phyloP scores from a whole-genome alignment of 1,140 invertebrate species.

The Drosophila mauritiana region DNA sequence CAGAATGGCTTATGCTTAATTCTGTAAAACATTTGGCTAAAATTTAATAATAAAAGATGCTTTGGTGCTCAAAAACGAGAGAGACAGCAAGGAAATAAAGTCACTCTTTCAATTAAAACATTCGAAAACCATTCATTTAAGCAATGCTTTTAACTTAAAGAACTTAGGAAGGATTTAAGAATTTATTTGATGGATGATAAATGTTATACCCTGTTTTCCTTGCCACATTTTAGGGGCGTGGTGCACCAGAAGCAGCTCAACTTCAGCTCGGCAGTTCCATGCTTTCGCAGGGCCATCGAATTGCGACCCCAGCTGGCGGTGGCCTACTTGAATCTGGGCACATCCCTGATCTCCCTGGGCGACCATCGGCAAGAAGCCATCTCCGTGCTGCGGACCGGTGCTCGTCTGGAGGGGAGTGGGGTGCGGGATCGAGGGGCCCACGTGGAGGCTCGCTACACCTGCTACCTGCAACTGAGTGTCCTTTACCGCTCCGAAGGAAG shows the following conservation, averaged over 20 bases:
- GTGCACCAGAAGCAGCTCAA: conserved; percentile 91
- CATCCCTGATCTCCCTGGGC: conserved; percentile 91
- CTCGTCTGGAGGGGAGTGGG: conserved; percentile 92
- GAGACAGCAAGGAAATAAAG: too few species aligned
- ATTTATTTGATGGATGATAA: not conserved
- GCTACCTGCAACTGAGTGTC: conserved; percentile 94
- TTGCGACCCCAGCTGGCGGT: conserved; percentile 96
- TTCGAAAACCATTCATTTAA: too few species aligned
- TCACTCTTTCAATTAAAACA: too few species aligned
- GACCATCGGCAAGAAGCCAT: conserved; percentile 91
- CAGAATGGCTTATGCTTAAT: not conserved
- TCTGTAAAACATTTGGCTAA: not conserved
- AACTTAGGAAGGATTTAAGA: too few species aligned
- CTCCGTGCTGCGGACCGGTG: conserved; percentile 91
- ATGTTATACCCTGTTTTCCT: not conserved
- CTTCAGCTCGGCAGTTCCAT: conserved; percentile 87
- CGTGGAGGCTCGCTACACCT: conserved; percentile 94
- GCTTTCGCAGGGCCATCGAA: conserved; percentile 89
- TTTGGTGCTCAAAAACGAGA: not conserved
- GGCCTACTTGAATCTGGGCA: conserved; percentile 96
- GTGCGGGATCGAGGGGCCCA: conserved; percentile 96
- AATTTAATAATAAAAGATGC: not conserved
- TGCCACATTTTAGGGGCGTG: conserved; percentile 91
- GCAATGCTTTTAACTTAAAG: too few species aligned
- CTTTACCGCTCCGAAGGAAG: conserved; percentile 94